These are phyloP conservation scores for Dipus sagitta DNA, from an alignment of 2,797 vertebrate species.

Conservation along the genomic window DNA sequence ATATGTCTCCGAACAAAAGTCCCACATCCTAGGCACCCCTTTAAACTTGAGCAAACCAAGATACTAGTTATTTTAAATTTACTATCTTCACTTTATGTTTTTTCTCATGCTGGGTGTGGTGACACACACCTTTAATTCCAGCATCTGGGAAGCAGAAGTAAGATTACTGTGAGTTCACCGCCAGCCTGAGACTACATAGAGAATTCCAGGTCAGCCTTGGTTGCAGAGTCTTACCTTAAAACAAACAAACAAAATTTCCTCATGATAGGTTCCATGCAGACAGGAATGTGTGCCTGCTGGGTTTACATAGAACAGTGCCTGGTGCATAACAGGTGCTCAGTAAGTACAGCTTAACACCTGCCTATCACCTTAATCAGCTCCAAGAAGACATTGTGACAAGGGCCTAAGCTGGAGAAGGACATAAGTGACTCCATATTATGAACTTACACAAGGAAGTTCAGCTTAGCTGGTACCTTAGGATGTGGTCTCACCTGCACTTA, in stretches of 20 bases:
- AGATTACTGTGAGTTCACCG: too few species aligned
- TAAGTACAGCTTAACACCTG: neutral
- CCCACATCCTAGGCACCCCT: neutral
- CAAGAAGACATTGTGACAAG: neutral
- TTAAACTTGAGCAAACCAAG: neutral
- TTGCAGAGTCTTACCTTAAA: too few species aligned
- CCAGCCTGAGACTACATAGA: too few species aligned
- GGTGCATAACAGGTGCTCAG: neutral
- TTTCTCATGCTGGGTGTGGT: neutral
- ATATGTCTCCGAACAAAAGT: neutral
- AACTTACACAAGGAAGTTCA: too few species aligned
- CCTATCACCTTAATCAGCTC: neutral
- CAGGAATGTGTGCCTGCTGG: neutral
- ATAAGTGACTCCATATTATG: too few species aligned
- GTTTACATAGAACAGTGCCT: neutral
- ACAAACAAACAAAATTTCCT: neutral
- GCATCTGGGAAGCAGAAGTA: too few species aligned
- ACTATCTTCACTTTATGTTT: conserved; percentile 31
- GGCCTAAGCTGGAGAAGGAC: too few species aligned
- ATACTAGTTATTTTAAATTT: neutral
- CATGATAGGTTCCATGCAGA: neutral
- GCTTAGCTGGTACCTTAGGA: too few species aligned
- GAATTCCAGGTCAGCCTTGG: too few species aligned
- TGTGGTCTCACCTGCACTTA: too few species aligned
- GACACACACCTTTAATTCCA: too few species aligned